Evolutionary conservation across 35 echinoderm and acorn worm genomes (phyloP).

Genomic region (Holothuria glaberrima): DNA sequence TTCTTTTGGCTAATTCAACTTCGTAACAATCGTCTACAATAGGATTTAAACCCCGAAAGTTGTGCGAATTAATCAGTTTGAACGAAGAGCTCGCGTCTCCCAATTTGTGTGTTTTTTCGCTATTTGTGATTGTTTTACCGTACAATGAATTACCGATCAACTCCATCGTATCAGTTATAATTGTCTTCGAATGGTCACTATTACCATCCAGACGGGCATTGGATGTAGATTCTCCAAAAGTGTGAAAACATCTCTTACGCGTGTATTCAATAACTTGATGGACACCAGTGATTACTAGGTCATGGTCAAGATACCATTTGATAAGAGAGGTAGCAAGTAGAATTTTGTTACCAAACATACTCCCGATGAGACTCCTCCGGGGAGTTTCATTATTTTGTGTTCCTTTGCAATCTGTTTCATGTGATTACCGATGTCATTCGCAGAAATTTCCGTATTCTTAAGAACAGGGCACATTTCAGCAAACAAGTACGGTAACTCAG

Average conservation of each 20-base stretch:
- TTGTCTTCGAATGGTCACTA: slow-evolving; percentile 1
- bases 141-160: slow-evolving; percentile 50
- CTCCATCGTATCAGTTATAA: slow-evolving; percentile 47
- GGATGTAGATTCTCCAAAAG: slow-evolving; percentile 19
- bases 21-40: no score
- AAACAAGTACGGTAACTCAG: slow-evolving; percentile 33
- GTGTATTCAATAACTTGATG: slow-evolving; percentile 21
- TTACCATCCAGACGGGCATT: neutral
- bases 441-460: slow-evolving; percentile 34
- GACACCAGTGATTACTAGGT: neutral
- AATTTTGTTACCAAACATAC: slow-evolving; percentile 40
- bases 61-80: slow-evolving; percentile 23
- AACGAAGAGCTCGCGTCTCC: neutral
- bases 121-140: slow-evolving; percentile 57
- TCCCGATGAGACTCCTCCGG: slow-evolving; percentile 40
- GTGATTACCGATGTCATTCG: neutral
- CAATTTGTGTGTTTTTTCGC: slow-evolving; percentile 4
- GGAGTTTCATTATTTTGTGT: slow-evolving; percentile 7
- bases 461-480: slow-evolving; percentile 70
- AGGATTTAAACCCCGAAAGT: no score
- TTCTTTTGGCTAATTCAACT: no score
- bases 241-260: neutral
- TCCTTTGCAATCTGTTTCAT: slow-evolving; percentile 2
- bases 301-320: slow-evolving; percentile 14
- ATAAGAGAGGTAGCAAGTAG: neutral